Conservation (phyloP, 1,140 invertebrate species). For the Hylyphantes graminicola region DNA sequence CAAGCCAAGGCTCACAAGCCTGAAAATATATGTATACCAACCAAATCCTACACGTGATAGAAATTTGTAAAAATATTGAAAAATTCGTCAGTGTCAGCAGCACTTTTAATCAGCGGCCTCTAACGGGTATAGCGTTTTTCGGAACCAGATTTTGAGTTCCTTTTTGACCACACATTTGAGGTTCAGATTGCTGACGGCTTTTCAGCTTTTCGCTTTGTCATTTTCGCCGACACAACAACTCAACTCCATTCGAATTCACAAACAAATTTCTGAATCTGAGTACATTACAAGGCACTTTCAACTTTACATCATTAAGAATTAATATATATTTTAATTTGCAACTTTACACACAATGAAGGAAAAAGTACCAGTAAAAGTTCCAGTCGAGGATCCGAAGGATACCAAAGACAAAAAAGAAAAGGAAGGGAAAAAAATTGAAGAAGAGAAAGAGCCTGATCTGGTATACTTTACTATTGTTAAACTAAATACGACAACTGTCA, state of each 20-base stretch:
- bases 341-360: neutral
- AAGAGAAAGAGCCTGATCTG: constrained; percentile 62
- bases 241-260: neutral
- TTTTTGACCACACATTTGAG: too few species aligned
- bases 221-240: neutral
- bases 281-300: neutral
- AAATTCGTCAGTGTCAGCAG: neutral
- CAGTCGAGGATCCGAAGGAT: constrained; percentile 42
- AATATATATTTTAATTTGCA: neutral
- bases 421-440: constrained; percentile 54
- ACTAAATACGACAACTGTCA: neutral
- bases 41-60: too few species aligned
- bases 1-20: too few species aligned
- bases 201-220: constrained; percentile 43
- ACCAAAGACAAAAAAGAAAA: constrained; percentile 46
- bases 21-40: too few species aligned
- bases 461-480: constrained; percentile 28
- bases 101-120: neutral
- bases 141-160: neutral
- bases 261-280: neutral
- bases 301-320: neutral
- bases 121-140: neutral
- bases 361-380: constrained; percentile 35
- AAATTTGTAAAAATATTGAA: too few species aligned
- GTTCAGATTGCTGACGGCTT: too few species aligned